Evolutionary conservation across 2,888 invertebrate genomes (phyloP).

Genomic region (Erynnis tages): DNA sequence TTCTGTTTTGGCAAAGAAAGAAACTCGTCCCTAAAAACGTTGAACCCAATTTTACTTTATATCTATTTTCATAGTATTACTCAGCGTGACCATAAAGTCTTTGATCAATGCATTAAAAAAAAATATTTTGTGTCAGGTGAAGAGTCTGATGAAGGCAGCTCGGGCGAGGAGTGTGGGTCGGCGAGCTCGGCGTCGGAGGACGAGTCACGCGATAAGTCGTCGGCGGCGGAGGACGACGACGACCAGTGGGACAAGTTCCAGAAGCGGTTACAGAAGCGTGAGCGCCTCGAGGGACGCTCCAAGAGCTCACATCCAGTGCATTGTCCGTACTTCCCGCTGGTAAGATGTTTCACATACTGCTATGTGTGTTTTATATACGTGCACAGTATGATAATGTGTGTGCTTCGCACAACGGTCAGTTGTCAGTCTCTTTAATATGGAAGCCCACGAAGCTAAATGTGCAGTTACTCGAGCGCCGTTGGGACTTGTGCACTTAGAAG

Average conservation of each 20-base stretch:
- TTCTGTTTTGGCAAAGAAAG: too few relatives aligned
- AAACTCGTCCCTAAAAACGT: too few relatives aligned
- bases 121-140: conserved; percentile 45
- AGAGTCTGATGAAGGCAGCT: conserved; percentile 67
- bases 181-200: conserved; percentile 73
- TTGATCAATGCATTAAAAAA: not conserved
- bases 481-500: too few relatives aligned
- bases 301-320: conserved; percentile 98
- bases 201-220: conserved; percentile 83
- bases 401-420: too few relatives aligned
- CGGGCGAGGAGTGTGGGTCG: conserved; percentile 69
- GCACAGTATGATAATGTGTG: not conserved
- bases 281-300: conserved; percentile 95
- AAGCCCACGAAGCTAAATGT: too few relatives aligned
- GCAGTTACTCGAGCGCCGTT: too few relatives aligned
- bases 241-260: conserved; percentile 98
- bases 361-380: not conserved
- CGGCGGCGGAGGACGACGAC: conserved; percentile 87
- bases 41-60: too few relatives aligned
- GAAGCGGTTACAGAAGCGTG: conserved; percentile 91
- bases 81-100: too few relatives aligned
- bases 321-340: conserved; percentile 96
- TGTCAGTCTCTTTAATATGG: too few relatives aligned
- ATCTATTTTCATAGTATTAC: too few relatives aligned
- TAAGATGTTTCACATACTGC: conserved; percentile 45